phyloP scores from a whole-genome alignment of 2,113 vertebrate species.

The Macaca nemestrina region DNA sequence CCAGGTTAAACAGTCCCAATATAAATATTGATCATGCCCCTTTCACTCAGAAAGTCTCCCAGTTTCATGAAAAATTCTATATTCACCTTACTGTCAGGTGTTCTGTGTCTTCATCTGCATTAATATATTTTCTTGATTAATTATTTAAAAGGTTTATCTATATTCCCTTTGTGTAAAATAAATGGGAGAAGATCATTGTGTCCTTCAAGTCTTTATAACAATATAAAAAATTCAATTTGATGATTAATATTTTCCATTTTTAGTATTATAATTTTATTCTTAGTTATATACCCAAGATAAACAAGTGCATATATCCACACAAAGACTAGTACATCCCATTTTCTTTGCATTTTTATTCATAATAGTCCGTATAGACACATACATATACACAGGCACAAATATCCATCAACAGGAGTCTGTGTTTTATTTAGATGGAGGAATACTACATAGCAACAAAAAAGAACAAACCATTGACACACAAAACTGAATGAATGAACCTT shows the following conservation, averaged over 20 bases:
- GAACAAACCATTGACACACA: background rate
- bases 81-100: background rate
- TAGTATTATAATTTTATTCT: conserved; percentile 30
- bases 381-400: background rate
- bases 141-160: background rate
- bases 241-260: background rate
- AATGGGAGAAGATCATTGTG: background rate
- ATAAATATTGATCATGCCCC: background rate
- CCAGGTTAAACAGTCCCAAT: background rate
- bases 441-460: background rate
- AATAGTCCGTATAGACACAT: background rate
- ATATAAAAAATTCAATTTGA: background rate
- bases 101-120: background rate
- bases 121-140: background rate
- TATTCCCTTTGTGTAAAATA: conserved; percentile 27
- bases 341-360: background rate
- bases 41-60: background rate
- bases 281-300: background rate
- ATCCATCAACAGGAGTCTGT: background rate
- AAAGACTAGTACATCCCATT: background rate
- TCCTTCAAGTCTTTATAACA: background rate
- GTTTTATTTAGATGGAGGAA: background rate
- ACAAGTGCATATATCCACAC: background rate
- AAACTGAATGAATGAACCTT: background rate
- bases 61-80: conserved; percentile 14